Base-by-base conservation (phyloP, 37 sponge, comb jelly and placozoan species). In the Hexactinellida sp. region DNA sequence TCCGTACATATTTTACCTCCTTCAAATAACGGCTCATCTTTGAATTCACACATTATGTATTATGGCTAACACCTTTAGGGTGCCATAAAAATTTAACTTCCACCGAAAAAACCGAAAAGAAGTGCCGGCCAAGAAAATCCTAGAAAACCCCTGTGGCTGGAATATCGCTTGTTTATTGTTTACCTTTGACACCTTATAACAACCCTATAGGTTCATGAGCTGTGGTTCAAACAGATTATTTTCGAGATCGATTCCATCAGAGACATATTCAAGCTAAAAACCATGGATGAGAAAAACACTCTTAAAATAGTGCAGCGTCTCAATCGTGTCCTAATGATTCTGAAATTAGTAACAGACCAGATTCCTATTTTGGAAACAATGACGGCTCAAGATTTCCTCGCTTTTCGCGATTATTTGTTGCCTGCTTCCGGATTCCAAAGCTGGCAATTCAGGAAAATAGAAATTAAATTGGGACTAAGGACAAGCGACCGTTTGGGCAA, bases 351-450 rank as follows among this genome's bases (percentile, higher is more conserved):
- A 37, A 63, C 87, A 55, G 84, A 91, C 0, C 89, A 89, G 37
- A 39, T 91, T 16, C 55, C 38, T 54, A 84, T 91, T 1, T 37
- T 91, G 54, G 91, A 91, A 28, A 91, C 91, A 9, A 91, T 91
- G 91, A 86, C 91, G 0, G 86, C 89, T 0, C 38, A 86, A 39
- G 91, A 89, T 52, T 91, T 91, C 54, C 39, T 86, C 38, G 86
- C 86, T 0, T 91, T 91, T 54, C 86, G 90, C 39, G 89, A 89
- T 71, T 36, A 84, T 24, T 51, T 91, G 24, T 54, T 82, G 21
- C 88, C 88, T 34, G 87, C 91, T 30, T 91, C 91, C 37, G 91
- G 91, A 0, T 91, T 89, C 85, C 91, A 91, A 54, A 91, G 91
- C 36, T 25, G 52, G 21, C 91, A 91, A 87, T 91, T 91, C 38